Evolutionary conservation across 2,888 invertebrate species (phyloP), one percentile per base, ranked within the genome.

Genomic region (Tachina lurida): DNA sequence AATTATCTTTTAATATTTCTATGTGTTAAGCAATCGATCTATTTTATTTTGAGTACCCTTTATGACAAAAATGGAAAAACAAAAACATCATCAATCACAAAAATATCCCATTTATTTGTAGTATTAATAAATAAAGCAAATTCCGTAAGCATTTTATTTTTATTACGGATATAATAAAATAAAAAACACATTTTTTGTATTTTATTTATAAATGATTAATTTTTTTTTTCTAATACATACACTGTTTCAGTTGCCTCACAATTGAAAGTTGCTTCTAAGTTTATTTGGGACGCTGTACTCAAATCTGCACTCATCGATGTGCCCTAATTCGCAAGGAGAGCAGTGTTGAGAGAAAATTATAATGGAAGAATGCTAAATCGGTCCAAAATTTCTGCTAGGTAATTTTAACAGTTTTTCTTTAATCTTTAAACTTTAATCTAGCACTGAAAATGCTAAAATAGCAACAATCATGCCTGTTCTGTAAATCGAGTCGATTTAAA

Each of bases 61-160:
- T 77, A 22, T 67, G 45, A 45, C 17, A 39, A 75, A 31, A 39
- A 22, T 67, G 52, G 45, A 41, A 39, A 75, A 45, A 39, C 10
- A 49, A 67, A 63, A n/a, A 58, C 39, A 49, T 52, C 68, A 70
- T 31, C n/a, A 60, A 41, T 8, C 17, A 49, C 17, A 74, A 78
- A 78, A 78, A 62, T 76, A 73, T 52, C 54, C 71, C 79, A 76
- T 76, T 83, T 79, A 79, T 75, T 82, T 43, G 31, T 86, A 86
- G 79, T 83, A 68, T 80, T 83, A 76, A 62, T 73, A 71, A 74
- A 60, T 68, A 58, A 83, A 74, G 65, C 13, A 63, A 70, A 54
- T 15, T 83, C 82, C 85, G 79, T 80, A 86, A 76, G 79, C 77
- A 84, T 74, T 78, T 77, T 78, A 82, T 76, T 82, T 84, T 86